A percentile compares a stretch with the other conserved stretches of the same genome.
These are phyloP conservation scores for Salminus brasiliensis DNA, from an alignment of 2,113 vertebrate genomes.

Conservation along the genomic window DNA sequence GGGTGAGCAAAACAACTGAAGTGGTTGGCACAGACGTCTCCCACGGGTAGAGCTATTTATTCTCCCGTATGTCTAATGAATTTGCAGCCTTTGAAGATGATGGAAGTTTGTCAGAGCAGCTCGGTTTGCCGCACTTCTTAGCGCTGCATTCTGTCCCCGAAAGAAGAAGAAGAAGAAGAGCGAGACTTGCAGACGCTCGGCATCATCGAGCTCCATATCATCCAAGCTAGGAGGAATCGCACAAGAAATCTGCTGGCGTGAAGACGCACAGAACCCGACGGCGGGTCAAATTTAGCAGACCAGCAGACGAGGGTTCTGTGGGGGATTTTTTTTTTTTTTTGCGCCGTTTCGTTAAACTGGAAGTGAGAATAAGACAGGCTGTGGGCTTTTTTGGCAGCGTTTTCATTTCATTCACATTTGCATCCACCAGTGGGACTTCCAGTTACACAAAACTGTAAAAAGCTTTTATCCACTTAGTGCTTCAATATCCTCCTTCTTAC, in stretches of 20 bases:
- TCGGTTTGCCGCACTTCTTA: constrained; percentile 51
- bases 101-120: constrained; percentile 63
- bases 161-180: constrained; percentile 42
- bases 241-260: constrained; percentile 17
- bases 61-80: constrained; percentile 69
- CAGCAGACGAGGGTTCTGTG: constrained; percentile 33
- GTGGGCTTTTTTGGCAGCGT: background rate
- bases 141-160: constrained; percentile 55
- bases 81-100: constrained; percentile 71
- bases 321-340: background rate
- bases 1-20: constrained; percentile 60
- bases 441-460: background rate
- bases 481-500: background rate
- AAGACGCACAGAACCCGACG: constrained; percentile 36
- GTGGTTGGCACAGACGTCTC: constrained; percentile 60
- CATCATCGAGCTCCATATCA: constrained; percentile 53
- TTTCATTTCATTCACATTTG: constrained; percentile 19
- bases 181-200: constrained; percentile 35
- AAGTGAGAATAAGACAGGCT: background rate
- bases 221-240: constrained; percentile 29
- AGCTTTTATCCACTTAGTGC: background rate
- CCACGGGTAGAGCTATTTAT: constrained; percentile 69
- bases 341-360: background rate
- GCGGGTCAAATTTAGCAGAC: constrained; percentile 53
- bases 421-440: background rate